A percentile compares a stretch with the other conserved stretches of the same genome.
Conservation (phyloP, 1,140 invertebrate genomes). For the Neodiprion fabricii region DNA sequence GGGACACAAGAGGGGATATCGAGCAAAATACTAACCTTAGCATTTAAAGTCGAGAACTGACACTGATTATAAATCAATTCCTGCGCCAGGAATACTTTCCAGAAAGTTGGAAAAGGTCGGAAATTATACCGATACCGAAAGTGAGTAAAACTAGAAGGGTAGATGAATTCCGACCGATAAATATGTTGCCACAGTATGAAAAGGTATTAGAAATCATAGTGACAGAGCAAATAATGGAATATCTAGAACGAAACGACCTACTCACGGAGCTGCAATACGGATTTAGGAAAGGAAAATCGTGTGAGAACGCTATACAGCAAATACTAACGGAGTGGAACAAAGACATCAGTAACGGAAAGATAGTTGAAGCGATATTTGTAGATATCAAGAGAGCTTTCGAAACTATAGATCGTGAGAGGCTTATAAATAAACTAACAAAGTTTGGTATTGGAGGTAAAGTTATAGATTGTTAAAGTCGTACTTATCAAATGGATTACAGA, state of each 20-base stretch:
- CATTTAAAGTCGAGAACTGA: neutral
- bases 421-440: constrained; percentile 35
- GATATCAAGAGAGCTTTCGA: constrained; percentile 47
- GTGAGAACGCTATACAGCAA: constrained; percentile 29
- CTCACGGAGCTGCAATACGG: constrained; percentile 32
- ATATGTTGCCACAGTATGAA: constrained; percentile 32
- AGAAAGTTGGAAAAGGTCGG: constrained; percentile 25
- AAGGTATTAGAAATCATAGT: constrained; percentile 41
- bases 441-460: constrained; percentile 36
- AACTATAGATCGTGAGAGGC: constrained; percentile 33
- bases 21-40: constrained; percentile 12
- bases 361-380: constrained; percentile 32
- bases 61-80: constrained; percentile 15
- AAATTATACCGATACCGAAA: constrained; percentile 34
- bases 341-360: constrained; percentile 27
- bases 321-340: constrained; percentile 28
- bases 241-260: constrained; percentile 33
- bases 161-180: constrained; percentile 37
- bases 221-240: constrained; percentile 30
- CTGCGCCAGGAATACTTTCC: constrained; percentile 16
- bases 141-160: constrained; percentile 25
- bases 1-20: constrained; percentile 17
- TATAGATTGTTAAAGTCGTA: constrained; percentile 29
- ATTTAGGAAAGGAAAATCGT: constrained; percentile 35
- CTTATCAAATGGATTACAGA: neutral